Base-by-base conservation (phyloP, 2,113 vertebrate species). In the Pangasianodon gigas region DNA sequence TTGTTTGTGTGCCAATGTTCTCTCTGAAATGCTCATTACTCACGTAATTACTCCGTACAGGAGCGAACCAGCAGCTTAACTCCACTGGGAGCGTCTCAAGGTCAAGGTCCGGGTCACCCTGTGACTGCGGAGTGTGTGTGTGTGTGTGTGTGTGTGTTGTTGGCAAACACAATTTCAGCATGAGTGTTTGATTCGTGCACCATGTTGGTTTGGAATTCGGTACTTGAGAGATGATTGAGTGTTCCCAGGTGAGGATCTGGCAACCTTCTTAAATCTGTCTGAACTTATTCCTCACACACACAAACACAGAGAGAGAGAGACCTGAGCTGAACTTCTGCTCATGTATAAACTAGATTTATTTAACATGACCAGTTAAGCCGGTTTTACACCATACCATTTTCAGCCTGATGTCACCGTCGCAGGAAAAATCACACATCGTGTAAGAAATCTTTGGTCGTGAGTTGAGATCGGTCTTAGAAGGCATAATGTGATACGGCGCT, bases 21-120 rank as follows among this genome's bases (percentile, higher is more conserved):
- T 58, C 51, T 21, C 13, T 56, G 84, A 86, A 75, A n/a, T 44
- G 67, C 26, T 83, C 87, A 89, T 89, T 89, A 87, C 87, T 90
- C 51, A 85, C 14, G 8, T 92, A 89, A 93, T 91, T 29, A 65
- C 62, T 29, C 26, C 29, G 24, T 65, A 11, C 87, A 87, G 48
- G 58, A 41, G 46, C 46, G 44, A 32, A 84, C 32, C 71, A 91
- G 62, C 83, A 91, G 86, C 86, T 92, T 88, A 87, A 90, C 90
- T 84, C n/a, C 60, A 52, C 67, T 79, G 86, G 87, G 75, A 62
- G 71, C 44, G 56, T 48, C 56, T 58, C 46, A 16, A 52, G 84
- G 84, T 89, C 81, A 32, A 13, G 37, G 85, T 82, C 85, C 10
- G 11, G 29, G 26, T n/a, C 65, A 69, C 29, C 65, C 29, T 69